These are phyloP conservation scores for Phalacrocorax aristotelis DNA, from an alignment of 2,113 vertebrate species.

Conservation along the genomic window DNA sequence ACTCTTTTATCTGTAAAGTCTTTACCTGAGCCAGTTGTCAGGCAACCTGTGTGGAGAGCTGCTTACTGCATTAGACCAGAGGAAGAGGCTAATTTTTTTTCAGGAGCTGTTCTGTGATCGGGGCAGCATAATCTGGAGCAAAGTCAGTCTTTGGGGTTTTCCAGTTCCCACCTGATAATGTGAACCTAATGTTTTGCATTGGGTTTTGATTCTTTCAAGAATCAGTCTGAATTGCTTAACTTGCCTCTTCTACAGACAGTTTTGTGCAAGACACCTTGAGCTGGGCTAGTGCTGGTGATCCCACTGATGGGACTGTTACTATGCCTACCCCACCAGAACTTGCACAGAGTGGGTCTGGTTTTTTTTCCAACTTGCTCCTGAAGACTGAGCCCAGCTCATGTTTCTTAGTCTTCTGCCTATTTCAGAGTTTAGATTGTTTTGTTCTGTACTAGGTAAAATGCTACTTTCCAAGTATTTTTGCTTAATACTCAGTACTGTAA, in stretches of 20 bases:
- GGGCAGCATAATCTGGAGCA: background rate
- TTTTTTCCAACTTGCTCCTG: background rate
- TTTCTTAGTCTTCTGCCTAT: background rate
- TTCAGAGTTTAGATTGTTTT: background rate
- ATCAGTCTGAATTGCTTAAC: background rate
- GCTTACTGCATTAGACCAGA: background rate
- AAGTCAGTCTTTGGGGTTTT: background rate
- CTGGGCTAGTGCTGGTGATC: background rate
- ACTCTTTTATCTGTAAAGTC: background rate
- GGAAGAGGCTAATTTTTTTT: background rate
- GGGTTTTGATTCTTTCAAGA: background rate
- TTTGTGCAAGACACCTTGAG: background rate
- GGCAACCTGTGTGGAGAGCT: background rate
- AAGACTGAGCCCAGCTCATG: background rate
- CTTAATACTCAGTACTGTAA: background rate
- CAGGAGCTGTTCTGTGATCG: background rate
- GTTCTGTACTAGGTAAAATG: background rate
- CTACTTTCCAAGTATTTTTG: constrained; percentile 11
- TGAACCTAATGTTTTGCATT: background rate
- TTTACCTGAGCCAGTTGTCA: background rate
- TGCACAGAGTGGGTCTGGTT: background rate
- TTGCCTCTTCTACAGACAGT: background rate
- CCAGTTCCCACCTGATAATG: background rate
- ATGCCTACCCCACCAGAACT: background rate
- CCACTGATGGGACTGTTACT: background rate